Base-by-base conservation (phyloP, 2,888 invertebrate genomes). In the Nemotelus nigrinus region DNA sequence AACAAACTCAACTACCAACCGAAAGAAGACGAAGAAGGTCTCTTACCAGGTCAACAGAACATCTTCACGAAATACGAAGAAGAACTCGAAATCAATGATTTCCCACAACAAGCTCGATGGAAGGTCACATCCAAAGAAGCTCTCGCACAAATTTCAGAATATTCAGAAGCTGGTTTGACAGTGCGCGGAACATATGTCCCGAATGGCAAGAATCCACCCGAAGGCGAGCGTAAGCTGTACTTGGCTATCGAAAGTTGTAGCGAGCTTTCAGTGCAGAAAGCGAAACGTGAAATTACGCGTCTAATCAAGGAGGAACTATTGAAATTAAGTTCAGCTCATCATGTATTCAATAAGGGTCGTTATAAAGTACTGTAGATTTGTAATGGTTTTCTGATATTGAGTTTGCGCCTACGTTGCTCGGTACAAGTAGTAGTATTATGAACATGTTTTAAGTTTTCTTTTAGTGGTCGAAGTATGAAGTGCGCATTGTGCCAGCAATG, bases 21-120 rank as follows among this genome's bases (percentile, higher is more conserved):
- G 2, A 93, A 96, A 79, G 95, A 96, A 84, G 96, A 96, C 81
- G 92, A 93, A 82, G 90, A 91, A 80, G 82, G 83, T 3, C 89
- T 92, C 0, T 90, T 91, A 72, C 94, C 94, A 75, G 92, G 92
- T 81, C 91, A 91, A 83, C 91, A 90, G 82, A 90, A 89, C 53
- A 91, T 92, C 25, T 95, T 96, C 89, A 90, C 94, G 80, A 96
- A 98, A 84, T 99, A 97, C 87, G 99, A 99, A 87, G 99, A 99
- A 82, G 99, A 99, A 86, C 89, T 99, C 82, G 99, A 99, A 88
- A 99, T 99, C 84, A 99, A 99, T 85, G 99, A 99, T 88, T 99
- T 99, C 89, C 99, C 99, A 47, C 99, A 99, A 84, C 98, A 98
- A 86, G 98, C 99, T 0, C 90, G 99, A 78, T 99, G 98, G 97